phyloP scores from a whole-genome alignment of 1,140 invertebrate species.

The Aethina tumida region DNA sequence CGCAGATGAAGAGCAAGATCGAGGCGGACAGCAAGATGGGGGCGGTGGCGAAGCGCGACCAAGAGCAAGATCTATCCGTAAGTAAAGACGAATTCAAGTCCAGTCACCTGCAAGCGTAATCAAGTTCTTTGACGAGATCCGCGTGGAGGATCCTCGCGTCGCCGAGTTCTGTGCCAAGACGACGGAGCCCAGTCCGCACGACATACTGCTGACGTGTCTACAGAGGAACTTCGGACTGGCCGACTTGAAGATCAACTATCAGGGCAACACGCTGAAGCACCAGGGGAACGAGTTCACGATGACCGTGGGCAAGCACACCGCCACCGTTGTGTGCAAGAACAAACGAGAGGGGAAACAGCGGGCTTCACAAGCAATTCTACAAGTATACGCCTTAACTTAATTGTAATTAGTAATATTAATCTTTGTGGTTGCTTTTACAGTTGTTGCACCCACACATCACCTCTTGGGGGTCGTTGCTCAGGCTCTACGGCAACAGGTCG shows the following conservation, averaged over 20 bases:
- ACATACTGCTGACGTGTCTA: constrained; percentile 84
- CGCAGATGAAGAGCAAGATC: constrained; percentile 79
- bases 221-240: constrained; percentile 87
- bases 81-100: no score
- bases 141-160: constrained; percentile 86
- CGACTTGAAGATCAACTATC: constrained; percentile 77
- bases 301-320: constrained; percentile 86
- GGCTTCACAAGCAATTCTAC: constrained; percentile 90
- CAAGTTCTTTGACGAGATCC: constrained; percentile 88
- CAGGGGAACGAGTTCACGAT: constrained; percentile 92
- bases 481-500: constrained; percentile 87
- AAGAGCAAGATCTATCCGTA: constrained; percentile 54
- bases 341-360: constrained; percentile 96
- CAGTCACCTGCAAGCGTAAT: no score
- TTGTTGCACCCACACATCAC: constrained; percentile 83
- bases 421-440: constrained; percentile 34
- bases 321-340: constrained; percentile 84
- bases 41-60: constrained; percentile 34
- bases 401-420: constrained; percentile 2
- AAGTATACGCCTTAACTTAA: constrained; percentile 39
- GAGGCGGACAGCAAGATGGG: constrained; percentile 46
- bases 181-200: constrained; percentile 89
- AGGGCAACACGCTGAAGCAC: constrained; percentile 73
- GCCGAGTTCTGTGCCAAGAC: constrained; percentile 90
- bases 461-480: constrained; percentile 89